Conservation (phyloP, 2,797 vertebrate genomes). For the Melanotaenia parkinsoni region DNA sequence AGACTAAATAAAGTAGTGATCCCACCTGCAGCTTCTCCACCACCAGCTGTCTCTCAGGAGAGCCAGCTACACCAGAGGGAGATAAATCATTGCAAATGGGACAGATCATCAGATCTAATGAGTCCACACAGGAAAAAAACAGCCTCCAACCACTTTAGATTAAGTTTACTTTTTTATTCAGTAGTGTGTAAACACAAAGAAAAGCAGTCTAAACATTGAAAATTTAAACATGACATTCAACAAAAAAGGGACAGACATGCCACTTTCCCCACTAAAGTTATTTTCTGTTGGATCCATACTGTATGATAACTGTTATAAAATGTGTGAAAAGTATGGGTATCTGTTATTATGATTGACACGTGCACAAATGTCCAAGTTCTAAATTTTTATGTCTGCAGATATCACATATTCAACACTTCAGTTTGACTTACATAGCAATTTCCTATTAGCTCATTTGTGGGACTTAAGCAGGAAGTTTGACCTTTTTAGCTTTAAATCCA, state of each 20-base stretch:
- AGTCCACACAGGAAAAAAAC: neutral
- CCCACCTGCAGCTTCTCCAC: constrained; percentile 10
- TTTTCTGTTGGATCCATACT: neutral
- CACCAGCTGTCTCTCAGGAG: constrained; percentile 23
- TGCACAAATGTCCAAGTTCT: neutral
- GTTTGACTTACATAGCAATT: too few species aligned
- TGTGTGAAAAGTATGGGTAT: neutral
- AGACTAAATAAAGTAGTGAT: constrained; percentile 2
- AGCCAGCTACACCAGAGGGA: neutral
- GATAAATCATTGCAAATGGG: constrained; percentile 10
- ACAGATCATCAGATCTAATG: constrained; percentile 5
- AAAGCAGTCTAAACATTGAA: neutral
- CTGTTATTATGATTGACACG: neutral
- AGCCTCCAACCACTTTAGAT: neutral
- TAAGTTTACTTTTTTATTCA: neutral
- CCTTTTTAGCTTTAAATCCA: neutral
- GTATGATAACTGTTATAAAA: neutral
- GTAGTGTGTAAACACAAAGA: neutral
- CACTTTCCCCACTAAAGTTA: neutral
- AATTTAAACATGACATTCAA: neutral
- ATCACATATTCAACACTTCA: neutral
- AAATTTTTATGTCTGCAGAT: neutral
- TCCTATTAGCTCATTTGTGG: neutral
- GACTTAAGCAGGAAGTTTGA: constrained; percentile 7
- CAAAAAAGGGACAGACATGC: neutral